Conservation (phyloP, 2,888 invertebrate species). For the Synanthedon formicaeformis region DNA sequence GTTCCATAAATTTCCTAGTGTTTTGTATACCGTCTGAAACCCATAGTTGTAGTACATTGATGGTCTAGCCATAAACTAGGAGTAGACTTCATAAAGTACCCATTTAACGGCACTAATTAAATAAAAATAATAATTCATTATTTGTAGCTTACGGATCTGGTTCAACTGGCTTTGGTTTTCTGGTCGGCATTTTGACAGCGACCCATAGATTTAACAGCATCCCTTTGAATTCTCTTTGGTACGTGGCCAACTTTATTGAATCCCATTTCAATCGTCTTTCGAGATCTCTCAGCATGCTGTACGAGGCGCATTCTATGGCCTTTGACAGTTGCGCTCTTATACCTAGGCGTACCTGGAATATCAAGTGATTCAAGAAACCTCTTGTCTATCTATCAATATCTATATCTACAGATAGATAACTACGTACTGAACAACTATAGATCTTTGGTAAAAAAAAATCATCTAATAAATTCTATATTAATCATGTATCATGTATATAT, state of each 20-base stretch:
- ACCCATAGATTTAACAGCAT: conserved; percentile 49
- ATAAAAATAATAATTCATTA: not conserved
- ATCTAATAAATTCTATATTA: too few relatives aligned
- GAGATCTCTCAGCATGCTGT: conserved; percentile 46
- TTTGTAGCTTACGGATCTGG: conserved; percentile 33
- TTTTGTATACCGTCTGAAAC: too few relatives aligned
- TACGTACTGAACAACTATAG: too few relatives aligned
- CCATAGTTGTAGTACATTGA: too few relatives aligned
- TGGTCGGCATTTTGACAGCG: conserved; percentile 49
- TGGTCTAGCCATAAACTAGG: too few relatives aligned
- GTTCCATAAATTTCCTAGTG: too few relatives aligned
- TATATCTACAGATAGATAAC: too few relatives aligned
- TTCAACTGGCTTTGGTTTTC: conserved; percentile 38
- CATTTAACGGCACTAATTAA: not conserved
- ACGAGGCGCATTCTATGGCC: conserved; percentile 54
- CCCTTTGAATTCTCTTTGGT: conserved; percentile 43
- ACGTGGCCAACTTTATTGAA: conserved; percentile 42
- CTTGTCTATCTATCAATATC: too few relatives aligned
- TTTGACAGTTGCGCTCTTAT: conserved; percentile 42
- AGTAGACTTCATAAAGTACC: too few relatives aligned
- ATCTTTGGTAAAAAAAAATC: too few relatives aligned
- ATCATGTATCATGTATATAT: too few relatives aligned
- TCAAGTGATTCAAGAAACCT: not conserved
- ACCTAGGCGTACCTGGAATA: conserved; percentile 34
- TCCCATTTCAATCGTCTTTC: conserved; percentile 35